Evolutionary conservation across 2,113 vertebrate genomes (phyloP).

Genomic region (Osmerus mordax): DNA sequence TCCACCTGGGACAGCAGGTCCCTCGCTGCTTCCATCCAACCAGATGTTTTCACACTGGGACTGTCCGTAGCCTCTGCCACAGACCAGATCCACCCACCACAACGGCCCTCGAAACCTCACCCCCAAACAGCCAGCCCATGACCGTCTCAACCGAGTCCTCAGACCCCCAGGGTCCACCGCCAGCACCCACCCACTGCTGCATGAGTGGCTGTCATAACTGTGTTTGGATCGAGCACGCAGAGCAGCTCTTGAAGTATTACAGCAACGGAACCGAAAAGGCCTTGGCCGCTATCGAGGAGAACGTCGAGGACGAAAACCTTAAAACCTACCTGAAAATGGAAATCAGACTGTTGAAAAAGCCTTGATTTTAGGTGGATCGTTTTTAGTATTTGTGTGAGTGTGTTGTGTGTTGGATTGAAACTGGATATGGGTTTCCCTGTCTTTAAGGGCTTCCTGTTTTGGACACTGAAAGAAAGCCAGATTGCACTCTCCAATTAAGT

Average conservation of each 20-base stretch:
- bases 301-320: slow-evolving; percentile 82
- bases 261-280: slow-evolving; percentile 75
- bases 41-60: neutral
- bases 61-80: neutral
- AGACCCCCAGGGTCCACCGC: neutral
- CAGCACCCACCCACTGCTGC: slow-evolving; percentile 71
- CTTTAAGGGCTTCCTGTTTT: neutral
- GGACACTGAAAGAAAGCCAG: neutral
- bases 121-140: fast-evolving
- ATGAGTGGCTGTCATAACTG: slow-evolving; percentile 93
- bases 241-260: slow-evolving; percentile 77
- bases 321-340: slow-evolving; percentile 88
- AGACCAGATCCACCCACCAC: neutral
- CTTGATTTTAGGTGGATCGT: too few relatives aligned
- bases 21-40: neutral
- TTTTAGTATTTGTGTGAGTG: neutral
- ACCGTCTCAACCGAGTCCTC: neutral
- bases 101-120: fast-evolving
- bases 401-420: neutral
- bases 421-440: neutral
- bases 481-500: too few relatives aligned
- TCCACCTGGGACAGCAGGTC: slow-evolving; percentile 1
- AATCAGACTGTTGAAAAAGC: slow-evolving; percentile 76
- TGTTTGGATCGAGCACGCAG: slow-evolving; percentile 85
- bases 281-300: slow-evolving; percentile 78